A percentile compares a stretch with the other conserved stretches of the same genome.
Conservation (phyloP, 2,113 vertebrate species). For the Chaetodon trifascialis region DNA sequence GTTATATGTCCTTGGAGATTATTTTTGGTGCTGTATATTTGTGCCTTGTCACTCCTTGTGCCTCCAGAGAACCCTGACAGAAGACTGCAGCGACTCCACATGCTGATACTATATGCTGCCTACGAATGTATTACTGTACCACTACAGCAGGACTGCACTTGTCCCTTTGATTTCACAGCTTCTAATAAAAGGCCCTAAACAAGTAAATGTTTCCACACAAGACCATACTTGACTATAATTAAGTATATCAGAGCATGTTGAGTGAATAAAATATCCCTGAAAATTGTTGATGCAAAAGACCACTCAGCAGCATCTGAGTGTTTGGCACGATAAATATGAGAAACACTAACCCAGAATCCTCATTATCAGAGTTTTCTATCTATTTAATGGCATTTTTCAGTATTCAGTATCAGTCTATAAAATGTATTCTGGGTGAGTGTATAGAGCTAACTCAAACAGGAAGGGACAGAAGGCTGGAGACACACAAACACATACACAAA, state of each 20-base stretch:
- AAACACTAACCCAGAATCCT: not conserved
- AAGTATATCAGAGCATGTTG: not conserved
- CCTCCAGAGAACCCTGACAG: not conserved
- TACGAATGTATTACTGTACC: not conserved
- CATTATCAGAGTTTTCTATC: not conserved
- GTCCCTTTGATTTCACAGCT: not conserved
- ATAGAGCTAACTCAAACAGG: slow-evolving; percentile 35
- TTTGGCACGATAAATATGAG: not conserved
- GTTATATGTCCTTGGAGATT: not conserved
- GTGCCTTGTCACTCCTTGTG: not conserved
- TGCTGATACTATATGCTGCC: slow-evolving; percentile 4
- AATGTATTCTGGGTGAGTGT: slow-evolving; percentile 15
- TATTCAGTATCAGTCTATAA: not conserved
- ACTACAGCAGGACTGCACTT: not conserved
- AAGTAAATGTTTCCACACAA: not conserved
- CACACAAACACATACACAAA: slow-evolving; percentile 34
- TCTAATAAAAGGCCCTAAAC: not conserved
- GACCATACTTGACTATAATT: not conserved
- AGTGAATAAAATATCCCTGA: not conserved
- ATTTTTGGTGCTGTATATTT: not conserved
- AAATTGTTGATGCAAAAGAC: not conserved
- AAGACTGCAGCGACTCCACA: not conserved
- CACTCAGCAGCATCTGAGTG: not conserved
- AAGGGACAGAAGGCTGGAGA: slow-evolving; percentile 34
- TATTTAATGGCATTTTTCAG: not conserved